Evolutionary conservation across 2,113 vertebrate genomes (phyloP).

Genomic region (Thymallus thymallus): DNA sequence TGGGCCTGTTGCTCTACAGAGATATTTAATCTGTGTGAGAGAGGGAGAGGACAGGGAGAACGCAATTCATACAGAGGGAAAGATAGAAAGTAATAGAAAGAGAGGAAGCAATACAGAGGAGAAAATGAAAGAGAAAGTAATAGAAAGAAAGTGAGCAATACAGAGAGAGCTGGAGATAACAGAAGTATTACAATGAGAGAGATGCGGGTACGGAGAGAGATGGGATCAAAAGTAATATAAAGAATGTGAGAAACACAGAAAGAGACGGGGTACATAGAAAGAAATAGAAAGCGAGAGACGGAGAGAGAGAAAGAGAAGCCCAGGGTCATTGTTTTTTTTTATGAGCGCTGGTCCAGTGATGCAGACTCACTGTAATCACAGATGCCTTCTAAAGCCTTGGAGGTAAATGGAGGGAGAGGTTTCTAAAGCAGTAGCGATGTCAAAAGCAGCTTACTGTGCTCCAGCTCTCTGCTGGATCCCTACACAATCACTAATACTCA

Average conservation of each 20-base stretch:
- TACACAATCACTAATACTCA: not conserved
- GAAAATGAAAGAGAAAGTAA: not conserved
- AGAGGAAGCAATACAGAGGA: not conserved
- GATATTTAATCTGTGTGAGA: not conserved
- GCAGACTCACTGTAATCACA: slow-evolving; percentile 24
- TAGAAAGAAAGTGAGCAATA: not conserved
- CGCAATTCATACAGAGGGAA: not conserved
- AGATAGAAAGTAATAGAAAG: not conserved
- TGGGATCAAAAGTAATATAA: not conserved
- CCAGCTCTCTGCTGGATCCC: not conserved
- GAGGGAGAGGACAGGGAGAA: not conserved
- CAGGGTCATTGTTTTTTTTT: not conserved
- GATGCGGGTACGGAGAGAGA: not conserved
- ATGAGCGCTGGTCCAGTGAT: not conserved
- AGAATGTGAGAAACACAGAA: not conserved
- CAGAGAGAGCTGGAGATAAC: not conserved
- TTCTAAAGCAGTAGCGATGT: too few relatives aligned
- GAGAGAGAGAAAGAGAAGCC: not conserved
- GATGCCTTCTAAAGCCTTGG: not conserved
- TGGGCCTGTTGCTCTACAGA: not conserved
- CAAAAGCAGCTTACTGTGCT: slow-evolving; percentile 13
- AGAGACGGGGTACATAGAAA: not conserved
- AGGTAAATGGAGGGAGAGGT: not conserved
- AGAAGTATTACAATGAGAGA: not conserved
- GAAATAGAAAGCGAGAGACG: not conserved